phyloP scores from a whole-genome alignment of 2,888 invertebrate species.

The Julus scanicus region DNA sequence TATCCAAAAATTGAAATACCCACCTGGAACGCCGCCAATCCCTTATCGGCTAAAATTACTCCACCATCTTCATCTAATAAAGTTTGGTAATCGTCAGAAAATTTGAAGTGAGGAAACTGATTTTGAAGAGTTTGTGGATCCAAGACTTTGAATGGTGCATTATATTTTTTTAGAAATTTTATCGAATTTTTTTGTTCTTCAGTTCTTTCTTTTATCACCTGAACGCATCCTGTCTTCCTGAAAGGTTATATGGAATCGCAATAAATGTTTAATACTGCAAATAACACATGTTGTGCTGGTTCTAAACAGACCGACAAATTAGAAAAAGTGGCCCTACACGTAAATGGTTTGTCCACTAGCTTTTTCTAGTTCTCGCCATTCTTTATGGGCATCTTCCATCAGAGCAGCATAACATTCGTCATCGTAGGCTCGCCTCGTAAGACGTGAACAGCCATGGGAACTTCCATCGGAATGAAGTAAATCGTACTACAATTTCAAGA shows the following conservation, averaged over 20 bases:
- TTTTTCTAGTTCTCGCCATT: slow-evolving; percentile 50
- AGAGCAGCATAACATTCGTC: slow-evolving; percentile 40
- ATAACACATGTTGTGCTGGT: neutral
- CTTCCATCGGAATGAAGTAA: slow-evolving; percentile 50
- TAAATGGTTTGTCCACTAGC: slow-evolving; percentile 17
- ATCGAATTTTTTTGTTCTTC: neutral
- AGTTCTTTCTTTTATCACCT: slow-evolving; percentile 21
- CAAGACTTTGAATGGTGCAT: slow-evolving; percentile 50
- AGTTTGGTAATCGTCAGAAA: slow-evolving; percentile 5
- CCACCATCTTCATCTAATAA: slow-evolving; percentile 49
- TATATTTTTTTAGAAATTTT: slow-evolving; percentile 14
- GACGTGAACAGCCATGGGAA: slow-evolving; percentile 51
- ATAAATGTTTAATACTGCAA: neutral
- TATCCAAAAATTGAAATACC: neutral
- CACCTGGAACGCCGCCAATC: slow-evolving; percentile 51
- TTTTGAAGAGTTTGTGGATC: slow-evolving; percentile 17
- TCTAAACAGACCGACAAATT: neutral
- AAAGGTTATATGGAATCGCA: neutral
- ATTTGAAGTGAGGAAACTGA: slow-evolving; percentile 43
- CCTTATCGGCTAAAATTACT: slow-evolving; percentile 47
- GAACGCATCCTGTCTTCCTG: slow-evolving; percentile 49
- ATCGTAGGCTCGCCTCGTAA: slow-evolving; percentile 37
- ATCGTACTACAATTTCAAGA: slow-evolving; percentile 27
- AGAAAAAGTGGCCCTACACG: slow-evolving; percentile 19
- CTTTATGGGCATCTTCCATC: slow-evolving; percentile 52